Base-by-base conservation (phyloP, 1,140 invertebrate genomes). In the Elymnias hypermnestra region DNA sequence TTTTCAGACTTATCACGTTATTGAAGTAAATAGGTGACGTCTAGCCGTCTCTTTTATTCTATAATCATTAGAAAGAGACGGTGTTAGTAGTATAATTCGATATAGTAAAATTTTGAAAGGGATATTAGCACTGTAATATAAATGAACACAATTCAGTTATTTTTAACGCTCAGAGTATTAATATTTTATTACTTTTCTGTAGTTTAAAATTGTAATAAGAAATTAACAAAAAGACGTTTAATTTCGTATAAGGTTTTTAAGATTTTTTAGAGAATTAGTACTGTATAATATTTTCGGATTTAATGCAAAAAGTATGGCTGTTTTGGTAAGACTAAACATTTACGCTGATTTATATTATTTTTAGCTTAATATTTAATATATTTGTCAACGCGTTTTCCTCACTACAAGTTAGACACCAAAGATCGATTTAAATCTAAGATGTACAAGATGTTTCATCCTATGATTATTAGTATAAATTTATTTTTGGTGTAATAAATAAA, bases 321-420 rank as follows among this genome's bases (percentile, higher is more conserved):
- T 75, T 56, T 57, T 36, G n/a, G 48, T 63, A 67, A 70, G 66
- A 70, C 62, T 69, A 69, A 58, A 8, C 7, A 17, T 13, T 13
- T 15, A 8, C 8, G 14, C 14, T 17, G 28, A 15, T 10, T 36
- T 35, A 28, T 36, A 45, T 38, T 54, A 35, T 44, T 55, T 25
- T 14, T 47, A 36, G 42, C 36, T 44, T 44, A 44, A 35, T 35
- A 45, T 53, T 57, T 44, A 43, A 15, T 25, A 43, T n/a, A 37
- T 43, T 40, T 35, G 10, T 23, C 35, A 35, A 38, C 39, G 25
- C 35, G 18, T 40, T 52, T 45, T 33, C 49, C 40, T 37, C 22
- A 23, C 15, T 44, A 62, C 50, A 58, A 54, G 63, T 68, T 69
- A 58, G 64, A 63, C 67, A 69, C 71, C 71, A 73, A 73, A 73